These are phyloP conservation scores for Dendroctonus ponderosae DNA, from an alignment of 1,140 invertebrate genomes.

Conservation along the genomic window DNA sequence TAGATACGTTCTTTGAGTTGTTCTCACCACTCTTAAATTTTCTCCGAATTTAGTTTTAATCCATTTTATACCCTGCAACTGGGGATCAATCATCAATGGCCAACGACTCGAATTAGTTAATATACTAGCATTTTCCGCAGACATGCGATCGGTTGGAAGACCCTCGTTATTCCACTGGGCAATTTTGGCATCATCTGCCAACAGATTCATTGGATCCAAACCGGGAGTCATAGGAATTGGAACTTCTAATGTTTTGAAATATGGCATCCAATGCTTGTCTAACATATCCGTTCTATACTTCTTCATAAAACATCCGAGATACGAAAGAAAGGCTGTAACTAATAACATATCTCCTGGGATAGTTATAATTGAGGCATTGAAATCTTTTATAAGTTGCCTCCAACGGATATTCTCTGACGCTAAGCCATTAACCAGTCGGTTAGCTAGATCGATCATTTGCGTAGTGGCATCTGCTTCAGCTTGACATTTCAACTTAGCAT, in stretches of 20 bases:
- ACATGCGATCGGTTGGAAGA: conserved; percentile 88
- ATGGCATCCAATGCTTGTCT: conserved; percentile 78
- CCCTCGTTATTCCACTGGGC: conserved; percentile 95
- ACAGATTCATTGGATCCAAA: conserved; percentile 76
- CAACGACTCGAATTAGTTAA: conserved; percentile 85
- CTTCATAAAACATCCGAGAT: conserved; percentile 90
- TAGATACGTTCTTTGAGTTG: conserved; percentile 80
- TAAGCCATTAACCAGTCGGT: conserved; percentile 87
- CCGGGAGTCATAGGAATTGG: conserved; percentile 74
- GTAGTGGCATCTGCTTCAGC: conserved; percentile 81
- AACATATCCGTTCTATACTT: conserved; percentile 79
- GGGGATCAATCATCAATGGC: conserved; percentile 95
- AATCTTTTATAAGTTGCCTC: conserved; percentile 51
- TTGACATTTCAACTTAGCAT: conserved; percentile 85
- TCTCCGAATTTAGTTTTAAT: conserved; percentile 82
- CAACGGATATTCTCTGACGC: conserved; percentile 86
- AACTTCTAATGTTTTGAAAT: conserved; percentile 59
- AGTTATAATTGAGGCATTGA: conserved; percentile 64
- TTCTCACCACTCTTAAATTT: conserved; percentile 68
- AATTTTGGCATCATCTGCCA: conserved; percentile 89
- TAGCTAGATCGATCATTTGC: conserved; percentile 85
- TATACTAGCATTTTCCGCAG: conserved; percentile 92
- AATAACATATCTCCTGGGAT: conserved; percentile 87
- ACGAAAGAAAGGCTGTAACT: conserved; percentile 92
- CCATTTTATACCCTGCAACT: conserved; percentile 92